Conservation (phyloP, 1,140 invertebrate genomes). For the Drosophila grimshawi region DNA sequence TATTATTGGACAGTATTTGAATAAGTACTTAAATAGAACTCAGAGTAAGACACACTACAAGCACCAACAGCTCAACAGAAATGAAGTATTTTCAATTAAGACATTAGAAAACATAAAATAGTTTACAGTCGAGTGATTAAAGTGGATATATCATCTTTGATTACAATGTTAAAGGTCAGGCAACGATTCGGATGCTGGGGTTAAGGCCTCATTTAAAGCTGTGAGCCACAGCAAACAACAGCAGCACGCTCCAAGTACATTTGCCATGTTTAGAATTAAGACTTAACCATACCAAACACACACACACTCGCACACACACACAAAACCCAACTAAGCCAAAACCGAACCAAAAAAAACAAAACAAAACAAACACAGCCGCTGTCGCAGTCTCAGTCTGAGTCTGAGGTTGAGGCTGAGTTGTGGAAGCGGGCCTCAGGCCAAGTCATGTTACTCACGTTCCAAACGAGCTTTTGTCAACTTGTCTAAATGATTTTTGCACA, state of each 20-base stretch:
- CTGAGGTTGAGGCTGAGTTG: too few relatives aligned
- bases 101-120: not conserved
- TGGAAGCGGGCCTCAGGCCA: constrained; percentile 38
- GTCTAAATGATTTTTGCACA: constrained; percentile 84
- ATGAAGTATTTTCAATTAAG: too few relatives aligned
- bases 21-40: too few relatives aligned
- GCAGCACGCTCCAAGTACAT: constrained; percentile 77
- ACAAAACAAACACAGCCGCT: constrained; percentile 51
- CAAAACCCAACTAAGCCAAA: constrained; percentile 35
- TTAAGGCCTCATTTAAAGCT: constrained; percentile 65
- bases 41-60: too few relatives aligned
- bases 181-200: constrained; percentile 50
- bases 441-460: constrained; percentile 84
- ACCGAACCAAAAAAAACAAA: constrained; percentile 17
- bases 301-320: constrained; percentile 1
- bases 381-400: not conserved
- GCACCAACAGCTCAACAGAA: too few relatives aligned
- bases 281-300: constrained; percentile 56
- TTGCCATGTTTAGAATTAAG: constrained; percentile 82
- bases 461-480: constrained; percentile 84
- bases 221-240: constrained; percentile 44
- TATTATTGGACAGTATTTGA: too few relatives aligned
- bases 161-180: constrained; percentile 69
- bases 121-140: constrained; percentile 6
- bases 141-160: constrained; percentile 62